Evolutionary conservation across 2,888 invertebrate species (phyloP), one percentile per base, ranked within the genome.

Genomic region (Mimas tiliae): DNA sequence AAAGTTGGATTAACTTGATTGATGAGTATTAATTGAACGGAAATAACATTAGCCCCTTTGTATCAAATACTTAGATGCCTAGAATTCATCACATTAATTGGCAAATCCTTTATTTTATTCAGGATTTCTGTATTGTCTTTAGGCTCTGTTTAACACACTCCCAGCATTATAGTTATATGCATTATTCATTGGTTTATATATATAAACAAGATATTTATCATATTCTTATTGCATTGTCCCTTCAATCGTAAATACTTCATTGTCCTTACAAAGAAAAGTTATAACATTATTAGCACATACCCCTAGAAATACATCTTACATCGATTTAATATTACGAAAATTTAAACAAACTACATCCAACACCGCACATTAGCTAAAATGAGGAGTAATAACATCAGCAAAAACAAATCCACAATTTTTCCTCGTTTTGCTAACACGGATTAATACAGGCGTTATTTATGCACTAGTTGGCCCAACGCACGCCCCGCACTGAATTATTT

Each of bases 371-470:
- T 33, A 33, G 33, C 58, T 21, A 58, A 58, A 58, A 42, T 38
- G 12, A 58, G 12, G 14, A 58, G 16, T 58, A 21, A 58, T 42
- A 42, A 38, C 58, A 58, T 58, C 38, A 58, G 42, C 42, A 58
- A 19, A 58, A 58, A 58, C 58, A 58, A 58, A 58, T 58, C 11
- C 19, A 9, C 42, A n/a, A 58, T 58, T 58, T 42, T 58, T 58
- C 58, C 38, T 58, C 42, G 42, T 58, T 58, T 38, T 19, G 12
- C 58, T 58, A 58, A 34, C 38, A 58, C 11, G 51, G 72, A 67
- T 72, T 70, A 67, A 72, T 75, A 76, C 67, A 70, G 63, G 66
- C 34, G 76, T 82, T 76, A 80, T 80, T 80, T 80, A 84, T 79
- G 76, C 58, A 66, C 66, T 69, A 69, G 68, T 67, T 68, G 67